Conservation (phyloP, 2,797 vertebrate species). For the Hemitrygon akajei region DNA sequence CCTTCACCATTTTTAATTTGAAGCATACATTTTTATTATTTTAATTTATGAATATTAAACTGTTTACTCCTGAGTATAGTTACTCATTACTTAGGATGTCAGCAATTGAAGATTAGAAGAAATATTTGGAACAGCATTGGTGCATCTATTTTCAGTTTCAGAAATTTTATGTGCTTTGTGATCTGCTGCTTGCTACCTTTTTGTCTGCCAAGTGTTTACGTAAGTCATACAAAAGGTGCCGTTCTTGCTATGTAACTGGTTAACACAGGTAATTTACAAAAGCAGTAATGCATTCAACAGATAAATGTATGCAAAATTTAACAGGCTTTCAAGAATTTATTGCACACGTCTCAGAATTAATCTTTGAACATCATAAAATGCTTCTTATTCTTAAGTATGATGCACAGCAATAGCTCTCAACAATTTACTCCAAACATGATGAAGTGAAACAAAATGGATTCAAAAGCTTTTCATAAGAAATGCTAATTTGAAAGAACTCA, state of each 20-base stretch:
- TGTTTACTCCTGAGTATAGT: not conserved
- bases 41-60: not conserved
- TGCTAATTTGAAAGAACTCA: not conserved
- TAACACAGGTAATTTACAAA: not conserved
- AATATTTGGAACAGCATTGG: no score
- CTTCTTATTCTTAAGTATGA: not conserved
- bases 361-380: not conserved
- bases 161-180: not conserved
- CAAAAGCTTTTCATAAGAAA: not conserved
- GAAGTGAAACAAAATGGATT: not conserved
- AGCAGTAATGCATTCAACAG: not conserved
- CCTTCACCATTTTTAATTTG: not conserved
- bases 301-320: not conserved
- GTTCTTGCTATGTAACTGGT: not conserved
- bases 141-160: not conserved
- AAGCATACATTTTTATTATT: not conserved
- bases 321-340: not conserved
- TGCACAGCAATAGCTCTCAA: not conserved
- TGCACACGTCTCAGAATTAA: not conserved
- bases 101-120: not conserved
- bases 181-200: not conserved
- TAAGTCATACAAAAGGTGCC: not conserved
- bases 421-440: not conserved
- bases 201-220: not conserved
- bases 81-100: not conserved